phyloP scores from a whole-genome alignment of 2,888 invertebrate genomes.

The Thereva nobilitata region DNA sequence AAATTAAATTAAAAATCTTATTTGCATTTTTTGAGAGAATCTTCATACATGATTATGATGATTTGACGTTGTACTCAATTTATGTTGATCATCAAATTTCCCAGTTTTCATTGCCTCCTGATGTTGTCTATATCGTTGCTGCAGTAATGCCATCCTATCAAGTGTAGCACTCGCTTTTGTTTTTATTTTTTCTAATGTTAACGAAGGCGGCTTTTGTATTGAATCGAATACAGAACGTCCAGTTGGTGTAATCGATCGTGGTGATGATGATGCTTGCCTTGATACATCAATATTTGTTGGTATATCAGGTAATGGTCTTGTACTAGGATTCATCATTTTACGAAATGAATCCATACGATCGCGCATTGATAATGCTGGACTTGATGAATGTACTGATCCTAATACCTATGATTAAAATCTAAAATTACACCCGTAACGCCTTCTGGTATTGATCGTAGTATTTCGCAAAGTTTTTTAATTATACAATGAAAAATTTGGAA shows the following conservation, averaged over 20 bases:
- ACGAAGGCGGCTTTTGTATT: conserved; percentile 56
- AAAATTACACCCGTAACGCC: conserved; percentile 29
- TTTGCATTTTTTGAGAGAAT: conserved; percentile 8
- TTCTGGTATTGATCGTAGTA: no score
- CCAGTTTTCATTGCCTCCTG: conserved; percentile 60
- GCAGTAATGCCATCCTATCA: conserved; percentile 59
- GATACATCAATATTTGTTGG: conserved; percentile 51
- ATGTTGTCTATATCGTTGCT: conserved; percentile 64
- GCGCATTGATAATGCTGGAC: conserved; percentile 48
- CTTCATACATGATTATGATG: conserved; percentile 7
- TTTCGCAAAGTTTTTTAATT: no score
- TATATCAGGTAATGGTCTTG: conserved; percentile 63
- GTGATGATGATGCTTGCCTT: conserved; percentile 50
- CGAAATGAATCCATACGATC: conserved; percentile 49
- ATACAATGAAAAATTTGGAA: no score
- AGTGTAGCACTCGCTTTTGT: conserved; percentile 56
- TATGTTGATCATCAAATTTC: conserved; percentile 6
- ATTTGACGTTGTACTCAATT: neutral
- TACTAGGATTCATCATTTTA: conserved; percentile 47
- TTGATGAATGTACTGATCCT: conserved; percentile 40
- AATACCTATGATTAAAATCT: conserved; percentile 37
- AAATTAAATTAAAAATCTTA: conserved; percentile 10
- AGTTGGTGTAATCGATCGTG: conserved; percentile 53
- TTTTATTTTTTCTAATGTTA: conserved; percentile 58
- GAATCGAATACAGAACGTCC: conserved; percentile 55